Evolutionary conservation across 2,888 invertebrate species (phyloP).

Genomic region (Cabera pusaria): DNA sequence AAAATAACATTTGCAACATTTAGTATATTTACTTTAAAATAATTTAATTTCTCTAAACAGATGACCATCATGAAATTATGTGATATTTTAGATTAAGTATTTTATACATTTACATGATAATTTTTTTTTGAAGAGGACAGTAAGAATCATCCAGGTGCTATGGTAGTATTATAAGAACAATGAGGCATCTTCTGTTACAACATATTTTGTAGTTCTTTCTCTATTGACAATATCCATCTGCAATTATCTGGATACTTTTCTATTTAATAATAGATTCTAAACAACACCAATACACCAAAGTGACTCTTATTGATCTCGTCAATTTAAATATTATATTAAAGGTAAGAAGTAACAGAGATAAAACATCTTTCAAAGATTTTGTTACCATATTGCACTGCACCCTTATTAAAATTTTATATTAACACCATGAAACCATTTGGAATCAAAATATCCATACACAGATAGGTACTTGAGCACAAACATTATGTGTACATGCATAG

Average conservation of each 20-base stretch:
- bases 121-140: too few relatives aligned
- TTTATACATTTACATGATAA: too few relatives aligned
- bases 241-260: too few relatives aligned
- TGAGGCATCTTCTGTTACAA: too few relatives aligned
- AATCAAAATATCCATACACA: slow-evolving; percentile 15
- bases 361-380: slow-evolving; percentile 35
- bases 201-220: too few relatives aligned
- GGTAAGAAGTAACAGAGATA: slow-evolving; percentile 27
- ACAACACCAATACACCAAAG: slow-evolving; percentile 1
- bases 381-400: slow-evolving; percentile 68
- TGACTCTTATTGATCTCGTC: slow-evolving; percentile 3
- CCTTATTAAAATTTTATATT: slow-evolving; percentile 35
- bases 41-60: slow-evolving; percentile 28
- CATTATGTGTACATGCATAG: slow-evolving; percentile 19
- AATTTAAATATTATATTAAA: slow-evolving; percentile 2
- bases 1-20: slow-evolving; percentile 34
- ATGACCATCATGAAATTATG: slow-evolving; percentile 38
- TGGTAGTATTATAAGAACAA: slow-evolving; percentile 2
- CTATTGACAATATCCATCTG: too few relatives aligned
- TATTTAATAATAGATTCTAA: too few relatives aligned
- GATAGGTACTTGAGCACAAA: slow-evolving; percentile 16
- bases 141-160: too few relatives aligned
- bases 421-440: slow-evolving; percentile 48
- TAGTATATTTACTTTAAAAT: slow-evolving; percentile 32
- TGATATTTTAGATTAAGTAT: slow-evolving; percentile 41